These are phyloP conservation scores for Zhuqinia jingwanae DNA, from an alignment of 2,888 invertebrate species.

Conservation along the genomic window DNA sequence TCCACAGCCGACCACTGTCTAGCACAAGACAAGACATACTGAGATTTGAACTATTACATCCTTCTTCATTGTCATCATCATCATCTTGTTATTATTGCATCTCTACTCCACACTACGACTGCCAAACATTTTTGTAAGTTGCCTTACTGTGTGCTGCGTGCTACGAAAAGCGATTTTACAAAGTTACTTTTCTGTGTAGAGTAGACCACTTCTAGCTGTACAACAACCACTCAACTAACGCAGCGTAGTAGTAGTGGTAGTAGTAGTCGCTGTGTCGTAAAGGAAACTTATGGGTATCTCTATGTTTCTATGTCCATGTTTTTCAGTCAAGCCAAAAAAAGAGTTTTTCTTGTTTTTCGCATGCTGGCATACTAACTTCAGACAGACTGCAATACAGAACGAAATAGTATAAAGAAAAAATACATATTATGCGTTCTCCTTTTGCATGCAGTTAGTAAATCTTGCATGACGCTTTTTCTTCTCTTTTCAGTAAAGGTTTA, in stretches of 20 bases:
- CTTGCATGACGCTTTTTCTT: conserved; percentile 27
- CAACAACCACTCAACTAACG: conserved; percentile 22
- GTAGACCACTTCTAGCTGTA: neutral
- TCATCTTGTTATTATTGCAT: conserved; percentile 57
- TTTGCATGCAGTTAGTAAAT: conserved; percentile 64
- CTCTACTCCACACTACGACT: conserved; percentile 1
- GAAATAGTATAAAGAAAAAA: no score
- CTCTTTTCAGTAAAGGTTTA: conserved; percentile 62
- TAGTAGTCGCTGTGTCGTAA: no score
- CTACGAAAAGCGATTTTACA: conserved; percentile 27
- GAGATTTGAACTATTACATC: conserved; percentile 56
- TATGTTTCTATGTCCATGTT: conserved; percentile 53
- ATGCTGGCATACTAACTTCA: neutral
- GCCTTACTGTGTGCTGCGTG: conserved; percentile 30
- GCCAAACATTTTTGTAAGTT: conserved; percentile 23
- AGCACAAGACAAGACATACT: conserved; percentile 34
- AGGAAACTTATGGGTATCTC: conserved; percentile 51
- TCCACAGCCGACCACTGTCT: conserved; percentile 45
- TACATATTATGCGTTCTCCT: conserved; percentile 7
- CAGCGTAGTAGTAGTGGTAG: neutral
- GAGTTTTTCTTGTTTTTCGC: conserved; percentile 8
- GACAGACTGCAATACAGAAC: neutral
- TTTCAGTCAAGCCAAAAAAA: conserved; percentile 35
- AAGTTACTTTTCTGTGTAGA: conserved; percentile 49
- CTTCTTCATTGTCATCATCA: conserved; percentile 51